phyloP scores from a whole-genome alignment of 2,113 vertebrate species.

The Aptenodytes forsteri region DNA sequence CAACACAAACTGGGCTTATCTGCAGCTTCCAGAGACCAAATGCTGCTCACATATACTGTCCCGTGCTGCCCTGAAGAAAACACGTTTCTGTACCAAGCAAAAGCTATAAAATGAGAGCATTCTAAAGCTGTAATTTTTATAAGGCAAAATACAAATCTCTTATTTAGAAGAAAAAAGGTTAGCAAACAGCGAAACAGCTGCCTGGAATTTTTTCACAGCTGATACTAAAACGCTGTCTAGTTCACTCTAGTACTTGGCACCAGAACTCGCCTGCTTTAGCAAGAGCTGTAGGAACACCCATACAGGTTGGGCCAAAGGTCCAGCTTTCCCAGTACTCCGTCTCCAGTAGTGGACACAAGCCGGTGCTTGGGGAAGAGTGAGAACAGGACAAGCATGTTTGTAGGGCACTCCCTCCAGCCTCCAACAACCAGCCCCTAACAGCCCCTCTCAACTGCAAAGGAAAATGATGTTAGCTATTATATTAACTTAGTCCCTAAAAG shows the following conservation, averaged over 20 bases:
- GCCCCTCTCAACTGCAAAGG: not conserved
- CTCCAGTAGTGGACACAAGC: not conserved
- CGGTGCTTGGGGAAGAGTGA: not conserved
- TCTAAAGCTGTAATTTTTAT: not conserved
- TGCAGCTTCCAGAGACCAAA: not conserved
- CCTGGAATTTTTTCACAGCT: not conserved
- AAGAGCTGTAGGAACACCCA: not conserved
- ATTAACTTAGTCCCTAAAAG: not conserved
- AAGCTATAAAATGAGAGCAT: not conserved
- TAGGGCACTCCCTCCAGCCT: not conserved
- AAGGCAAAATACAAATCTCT: not conserved
- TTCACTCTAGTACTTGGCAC: not conserved
- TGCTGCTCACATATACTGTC: not conserved
- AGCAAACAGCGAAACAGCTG: not conserved
- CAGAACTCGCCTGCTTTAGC: not conserved
- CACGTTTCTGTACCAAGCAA: not conserved
- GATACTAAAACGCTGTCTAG: not conserved
- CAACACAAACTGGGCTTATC: not conserved
- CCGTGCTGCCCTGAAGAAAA: not conserved
- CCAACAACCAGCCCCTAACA: not conserved
- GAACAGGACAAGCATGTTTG: accelerated
- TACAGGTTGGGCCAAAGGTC: not conserved
- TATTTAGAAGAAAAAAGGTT: not conserved
- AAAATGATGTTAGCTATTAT: not conserved
- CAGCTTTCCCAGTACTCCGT: not conserved